A percentile compares a stretch with the other conserved stretches of the same genome.
These are phyloP conservation scores for Plebejus argus DNA, from an alignment of 2,888 invertebrate genomes.

Conservation along the genomic window DNA sequence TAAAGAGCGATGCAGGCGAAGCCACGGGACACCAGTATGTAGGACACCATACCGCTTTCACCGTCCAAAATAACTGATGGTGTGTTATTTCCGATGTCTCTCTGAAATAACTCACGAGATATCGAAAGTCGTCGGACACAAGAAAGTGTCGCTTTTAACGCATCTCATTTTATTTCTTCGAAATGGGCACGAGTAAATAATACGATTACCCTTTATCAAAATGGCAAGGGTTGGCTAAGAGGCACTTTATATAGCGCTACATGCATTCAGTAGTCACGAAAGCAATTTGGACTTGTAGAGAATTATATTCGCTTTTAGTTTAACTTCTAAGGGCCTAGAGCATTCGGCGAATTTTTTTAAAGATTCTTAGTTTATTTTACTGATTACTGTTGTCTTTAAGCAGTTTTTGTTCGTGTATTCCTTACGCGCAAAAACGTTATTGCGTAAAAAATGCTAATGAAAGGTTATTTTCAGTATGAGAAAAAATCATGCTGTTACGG, in stretches of 20 bases:
- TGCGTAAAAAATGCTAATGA: not conserved
- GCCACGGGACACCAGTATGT: slow-evolving; percentile 3
- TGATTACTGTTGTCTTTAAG: no score
- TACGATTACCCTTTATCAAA: not conserved
- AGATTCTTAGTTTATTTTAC: no score
- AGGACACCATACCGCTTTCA: slow-evolving; percentile 37
- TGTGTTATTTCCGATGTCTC: slow-evolving; percentile 35
- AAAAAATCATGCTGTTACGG: not conserved
- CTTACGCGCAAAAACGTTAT: no score
- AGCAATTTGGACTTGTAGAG: slow-evolving; percentile 6
- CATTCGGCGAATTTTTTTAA: not conserved
- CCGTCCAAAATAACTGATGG: slow-evolving; percentile 37
- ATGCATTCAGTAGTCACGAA: slow-evolving; percentile 10
- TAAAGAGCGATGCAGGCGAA: not conserved
- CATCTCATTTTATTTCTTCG: not conserved
- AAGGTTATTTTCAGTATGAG: not conserved
- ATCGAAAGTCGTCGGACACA: slow-evolving; percentile 35
- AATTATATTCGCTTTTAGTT: not conserved
- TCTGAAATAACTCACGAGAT: slow-evolving; percentile 35
- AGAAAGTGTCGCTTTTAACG: slow-evolving; percentile 36
- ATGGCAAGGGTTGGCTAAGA: not conserved
- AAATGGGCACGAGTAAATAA: not conserved
- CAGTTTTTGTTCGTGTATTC: no score
- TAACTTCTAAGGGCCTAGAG: not conserved
- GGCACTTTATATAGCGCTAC: not conserved